phyloP scores from a whole-genome alignment of 2,888 invertebrate genomes.

The Eledone cirrhosa region DNA sequence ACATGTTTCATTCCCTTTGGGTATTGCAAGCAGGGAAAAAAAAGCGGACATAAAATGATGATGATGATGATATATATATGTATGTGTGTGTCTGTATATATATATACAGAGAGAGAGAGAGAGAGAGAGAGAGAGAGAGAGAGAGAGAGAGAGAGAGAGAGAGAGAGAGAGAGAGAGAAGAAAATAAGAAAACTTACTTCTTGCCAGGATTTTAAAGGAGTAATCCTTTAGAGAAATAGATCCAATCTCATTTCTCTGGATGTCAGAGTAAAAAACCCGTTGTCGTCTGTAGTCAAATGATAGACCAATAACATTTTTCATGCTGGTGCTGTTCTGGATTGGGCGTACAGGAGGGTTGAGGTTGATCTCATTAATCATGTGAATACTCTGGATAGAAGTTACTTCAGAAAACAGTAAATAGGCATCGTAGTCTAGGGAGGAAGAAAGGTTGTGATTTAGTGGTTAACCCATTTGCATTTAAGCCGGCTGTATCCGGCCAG shows the following conservation, averaged over 20 bases:
- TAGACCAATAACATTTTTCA: constrained; percentile 87
- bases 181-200: constrained; percentile 60
- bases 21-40: no score
- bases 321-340: constrained; percentile 77
- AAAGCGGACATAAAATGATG: no score
- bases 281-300: constrained; percentile 78
- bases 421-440: constrained; percentile 76
- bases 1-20: no score
- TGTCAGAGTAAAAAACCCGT: constrained; percentile 86
- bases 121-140: no score
- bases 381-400: constrained; percentile 82
- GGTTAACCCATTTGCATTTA: no score
- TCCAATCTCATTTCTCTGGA: constrained; percentile 85
- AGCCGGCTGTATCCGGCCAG: no score
- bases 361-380: constrained; percentile 77
- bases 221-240: constrained; percentile 83
- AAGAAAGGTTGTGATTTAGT: no score
- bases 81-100: no score
- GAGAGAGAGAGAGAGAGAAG: no score
- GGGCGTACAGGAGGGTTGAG: constrained; percentile 82
- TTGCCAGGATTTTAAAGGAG: constrained; percentile 76
- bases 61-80: no score
- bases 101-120: no score
- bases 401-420: constrained; percentile 87
- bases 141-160: no score